A percentile compares a stretch with the other conserved stretches of the same genome.
These are phyloP conservation scores for Pangasianodon hypophthalmus DNA, from an alignment of 2,113 vertebrate genomes.

Conservation along the genomic window DNA sequence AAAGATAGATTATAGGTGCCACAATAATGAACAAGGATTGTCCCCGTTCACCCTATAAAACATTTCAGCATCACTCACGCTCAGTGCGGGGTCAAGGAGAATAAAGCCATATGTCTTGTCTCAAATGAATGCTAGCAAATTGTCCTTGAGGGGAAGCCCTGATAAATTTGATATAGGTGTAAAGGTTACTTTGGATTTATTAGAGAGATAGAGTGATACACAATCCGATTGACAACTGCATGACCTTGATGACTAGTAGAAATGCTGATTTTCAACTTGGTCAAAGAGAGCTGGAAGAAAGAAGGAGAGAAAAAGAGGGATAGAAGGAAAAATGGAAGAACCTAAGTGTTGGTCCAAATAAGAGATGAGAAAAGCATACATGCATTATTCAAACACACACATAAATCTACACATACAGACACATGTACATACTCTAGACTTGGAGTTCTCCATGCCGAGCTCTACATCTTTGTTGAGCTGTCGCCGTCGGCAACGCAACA, in stretches of 20 bases:
- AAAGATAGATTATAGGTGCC: constrained; percentile 11
- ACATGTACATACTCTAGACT: constrained; percentile 78
- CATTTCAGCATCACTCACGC: constrained; percentile 13
- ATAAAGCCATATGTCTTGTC: constrained; percentile 10
- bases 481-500: constrained; percentile 78
- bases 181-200: constrained; percentile 20
- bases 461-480: constrained; percentile 81
- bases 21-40: constrained; percentile 7
- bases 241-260: not conserved
- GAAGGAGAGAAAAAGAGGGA: not conserved
- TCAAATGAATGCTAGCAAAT: not conserved
- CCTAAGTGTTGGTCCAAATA: not conserved
- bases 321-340: not conserved
- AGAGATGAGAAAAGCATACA: not conserved
- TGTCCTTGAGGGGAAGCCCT: constrained; percentile 1
- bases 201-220: constrained; percentile 5
- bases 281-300: not conserved
- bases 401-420: not conserved
- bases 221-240: not conserved
- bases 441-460: constrained; percentile 83
- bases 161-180: constrained; percentile 17
- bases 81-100: not conserved
- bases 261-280: not conserved
- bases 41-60: not conserved
- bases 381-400: not conserved